Conservation (phyloP, 2,113 vertebrate genomes). For the Crocuta crocuta region DNA sequence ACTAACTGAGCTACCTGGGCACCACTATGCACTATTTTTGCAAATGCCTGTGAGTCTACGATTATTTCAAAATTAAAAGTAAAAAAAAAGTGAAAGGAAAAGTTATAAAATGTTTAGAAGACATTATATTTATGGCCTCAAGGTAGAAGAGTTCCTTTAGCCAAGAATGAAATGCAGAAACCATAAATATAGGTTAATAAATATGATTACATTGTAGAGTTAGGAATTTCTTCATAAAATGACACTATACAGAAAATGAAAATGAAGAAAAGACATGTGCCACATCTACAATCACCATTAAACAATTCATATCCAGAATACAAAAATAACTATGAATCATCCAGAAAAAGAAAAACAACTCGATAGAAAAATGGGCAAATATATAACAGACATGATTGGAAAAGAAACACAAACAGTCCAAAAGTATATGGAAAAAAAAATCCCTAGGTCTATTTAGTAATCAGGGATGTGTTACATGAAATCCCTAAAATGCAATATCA, state of each 20-base stretch:
- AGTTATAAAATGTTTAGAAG: not conserved
- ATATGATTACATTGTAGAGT: not conserved
- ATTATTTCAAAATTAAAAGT: slow-evolving; percentile 23
- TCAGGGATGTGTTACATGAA: not conserved
- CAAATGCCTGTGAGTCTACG: not conserved
- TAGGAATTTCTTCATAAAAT: not conserved
- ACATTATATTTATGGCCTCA: not conserved
- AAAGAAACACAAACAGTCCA: not conserved
- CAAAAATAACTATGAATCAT: not conserved
- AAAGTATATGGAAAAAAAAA: not conserved
- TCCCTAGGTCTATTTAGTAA: not conserved
- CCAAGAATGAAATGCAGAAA: not conserved
- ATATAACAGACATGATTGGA: not conserved
- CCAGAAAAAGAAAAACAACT: not conserved
- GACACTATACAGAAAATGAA: not conserved
- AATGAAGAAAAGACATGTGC: not conserved
- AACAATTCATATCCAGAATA: not conserved
- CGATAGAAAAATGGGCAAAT: not conserved
- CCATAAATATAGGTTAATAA: not conserved
- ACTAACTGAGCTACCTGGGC: too few species aligned
- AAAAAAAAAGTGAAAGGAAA: slow-evolving; percentile 27
- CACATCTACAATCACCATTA: not conserved
- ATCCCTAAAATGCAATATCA: not conserved
- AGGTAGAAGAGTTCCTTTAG: not conserved
- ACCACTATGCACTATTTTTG: not conserved